Evolutionary conservation across 1,140 invertebrate species (phyloP).

Genomic region (Pantala flavescens): DNA sequence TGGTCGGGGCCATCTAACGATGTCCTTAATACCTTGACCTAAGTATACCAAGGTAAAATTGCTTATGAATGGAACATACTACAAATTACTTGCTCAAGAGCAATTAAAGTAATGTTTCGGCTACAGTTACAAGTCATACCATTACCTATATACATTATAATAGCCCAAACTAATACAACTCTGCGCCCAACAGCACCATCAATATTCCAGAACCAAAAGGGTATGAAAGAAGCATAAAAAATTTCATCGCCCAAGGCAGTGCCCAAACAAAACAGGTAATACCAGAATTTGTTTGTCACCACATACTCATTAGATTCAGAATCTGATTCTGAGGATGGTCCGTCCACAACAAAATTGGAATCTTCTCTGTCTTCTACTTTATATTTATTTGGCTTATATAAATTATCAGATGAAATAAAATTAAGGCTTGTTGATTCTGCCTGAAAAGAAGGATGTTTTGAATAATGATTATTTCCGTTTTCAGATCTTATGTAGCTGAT

Average conservation of each 20-base stretch:
- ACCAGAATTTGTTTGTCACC: slow-evolving; percentile 73
- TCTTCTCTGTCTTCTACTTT: slow-evolving; percentile 3
- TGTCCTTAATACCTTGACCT: slow-evolving; percentile 82
- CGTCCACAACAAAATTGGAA: background rate
- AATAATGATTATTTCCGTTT: slow-evolving; percentile 26
- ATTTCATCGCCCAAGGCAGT: slow-evolving; percentile 78
- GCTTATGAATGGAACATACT: too few relatives aligned
- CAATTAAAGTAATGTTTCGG: too few relatives aligned
- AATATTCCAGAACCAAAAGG: slow-evolving; percentile 87
- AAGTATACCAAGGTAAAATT: slow-evolving; percentile 22
- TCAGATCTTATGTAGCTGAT: too few relatives aligned
- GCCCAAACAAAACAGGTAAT: slow-evolving; percentile 73
- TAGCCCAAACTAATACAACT: slow-evolving; percentile 72
- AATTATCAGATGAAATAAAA: background rate
- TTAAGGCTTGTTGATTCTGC: slow-evolving; percentile 7
- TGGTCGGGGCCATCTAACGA: slow-evolving; percentile 75
- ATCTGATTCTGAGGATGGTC: slow-evolving; percentile 26
- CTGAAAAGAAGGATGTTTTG: slow-evolving; percentile 27
- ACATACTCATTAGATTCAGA: slow-evolving; percentile 33
- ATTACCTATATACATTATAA: slow-evolving; percentile 73
- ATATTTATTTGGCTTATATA: background rate
- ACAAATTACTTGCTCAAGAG: too few relatives aligned
- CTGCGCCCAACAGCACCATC: slow-evolving; percentile 69
- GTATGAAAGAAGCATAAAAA: slow-evolving; percentile 79
- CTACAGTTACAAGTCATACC: too few relatives aligned